Percentiles rank a stretch among this genome's conserved stretches.
Conservation (phyloP, 2,113 vertebrate species). For the Leptobrachium leishanense region DNA sequence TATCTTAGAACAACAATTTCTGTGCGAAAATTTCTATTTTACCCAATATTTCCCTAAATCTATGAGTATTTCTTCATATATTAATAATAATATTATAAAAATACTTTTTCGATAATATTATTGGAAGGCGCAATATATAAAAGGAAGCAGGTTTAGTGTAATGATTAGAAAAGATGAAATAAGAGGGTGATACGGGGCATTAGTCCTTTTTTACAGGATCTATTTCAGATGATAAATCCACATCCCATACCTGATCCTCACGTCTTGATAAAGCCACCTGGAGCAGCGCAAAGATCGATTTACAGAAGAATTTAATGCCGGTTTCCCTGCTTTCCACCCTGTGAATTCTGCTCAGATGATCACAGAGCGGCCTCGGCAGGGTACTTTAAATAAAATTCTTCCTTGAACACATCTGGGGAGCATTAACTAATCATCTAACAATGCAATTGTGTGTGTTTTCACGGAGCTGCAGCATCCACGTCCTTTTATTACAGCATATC, state of each 20-base stretch:
- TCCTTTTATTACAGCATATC: too few relatives aligned
- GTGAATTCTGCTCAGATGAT: conserved; percentile 54
- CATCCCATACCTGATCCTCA: conserved; percentile 54
- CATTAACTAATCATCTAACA: background rate
- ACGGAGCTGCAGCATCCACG: too few relatives aligned
- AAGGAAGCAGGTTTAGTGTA: too few relatives aligned
- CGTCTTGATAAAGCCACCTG: conserved; percentile 30
- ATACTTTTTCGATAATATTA: too few relatives aligned
- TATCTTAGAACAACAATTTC: too few relatives aligned
- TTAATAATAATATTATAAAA: too few relatives aligned
- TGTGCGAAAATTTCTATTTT: too few relatives aligned
- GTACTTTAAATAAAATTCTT: background rate
- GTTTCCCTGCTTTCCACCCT: conserved; percentile 55
- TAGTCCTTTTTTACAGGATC: background rate
- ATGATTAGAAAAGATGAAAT: too few relatives aligned
- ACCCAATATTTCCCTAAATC: too few relatives aligned
- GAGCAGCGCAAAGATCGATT: conserved; percentile 49
- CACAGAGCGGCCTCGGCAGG: background rate
- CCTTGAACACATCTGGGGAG: background rate
- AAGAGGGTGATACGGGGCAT: too few relatives aligned
- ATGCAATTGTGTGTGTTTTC: background rate
- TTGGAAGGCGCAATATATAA: too few relatives aligned
- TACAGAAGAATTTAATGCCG: conserved; percentile 50
- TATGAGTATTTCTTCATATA: too few relatives aligned
- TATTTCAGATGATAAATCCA: conserved; percentile 57